Evolutionary conservation across 92 coral and sea anemone species (phyloP).

Genomic region (Palythoa caribaeorum): DNA sequence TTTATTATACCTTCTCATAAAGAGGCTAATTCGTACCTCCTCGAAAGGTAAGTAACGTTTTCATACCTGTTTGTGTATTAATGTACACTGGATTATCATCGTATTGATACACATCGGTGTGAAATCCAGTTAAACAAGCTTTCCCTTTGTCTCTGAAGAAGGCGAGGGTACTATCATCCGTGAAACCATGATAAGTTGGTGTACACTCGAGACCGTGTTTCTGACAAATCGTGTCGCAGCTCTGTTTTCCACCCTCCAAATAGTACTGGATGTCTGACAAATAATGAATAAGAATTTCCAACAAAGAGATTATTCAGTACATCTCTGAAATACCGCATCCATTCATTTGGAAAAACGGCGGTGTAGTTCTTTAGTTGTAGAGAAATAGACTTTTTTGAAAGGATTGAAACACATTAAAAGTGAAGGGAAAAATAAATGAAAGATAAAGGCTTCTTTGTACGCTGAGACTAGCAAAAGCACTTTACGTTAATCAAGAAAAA

Average conservation of each 20-base stretch:
- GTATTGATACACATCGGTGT: background rate
- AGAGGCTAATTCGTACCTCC: no score
- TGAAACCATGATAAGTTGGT: background rate
- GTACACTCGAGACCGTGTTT: slow-evolving; percentile 34
- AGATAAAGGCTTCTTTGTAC: no score
- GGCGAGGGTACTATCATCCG: slow-evolving; percentile 2
- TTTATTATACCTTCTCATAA: no score
- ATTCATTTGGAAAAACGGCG: no score
- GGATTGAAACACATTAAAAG: no score
- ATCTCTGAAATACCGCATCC: background rate
- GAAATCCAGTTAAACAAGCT: background rate
- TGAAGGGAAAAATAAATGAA: no score
- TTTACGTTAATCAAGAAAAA: no score
- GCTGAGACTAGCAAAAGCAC: no score
- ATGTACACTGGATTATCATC: slow-evolving; percentile 10
- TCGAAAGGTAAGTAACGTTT: background rate
- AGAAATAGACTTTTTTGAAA: background rate
- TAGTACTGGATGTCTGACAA: slow-evolving; percentile 5
- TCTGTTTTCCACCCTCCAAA: slow-evolving; percentile 12
- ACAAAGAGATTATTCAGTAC: background rate
- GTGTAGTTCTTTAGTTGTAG: background rate
- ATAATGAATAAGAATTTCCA: background rate
- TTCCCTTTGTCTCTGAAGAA: slow-evolving; percentile 5
- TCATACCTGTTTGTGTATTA: background rate
- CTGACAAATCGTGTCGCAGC: slow-evolving; percentile 19